phyloP scores from a whole-genome alignment of 2,797 vertebrate genomes.

The Cyclura pinguis region DNA sequence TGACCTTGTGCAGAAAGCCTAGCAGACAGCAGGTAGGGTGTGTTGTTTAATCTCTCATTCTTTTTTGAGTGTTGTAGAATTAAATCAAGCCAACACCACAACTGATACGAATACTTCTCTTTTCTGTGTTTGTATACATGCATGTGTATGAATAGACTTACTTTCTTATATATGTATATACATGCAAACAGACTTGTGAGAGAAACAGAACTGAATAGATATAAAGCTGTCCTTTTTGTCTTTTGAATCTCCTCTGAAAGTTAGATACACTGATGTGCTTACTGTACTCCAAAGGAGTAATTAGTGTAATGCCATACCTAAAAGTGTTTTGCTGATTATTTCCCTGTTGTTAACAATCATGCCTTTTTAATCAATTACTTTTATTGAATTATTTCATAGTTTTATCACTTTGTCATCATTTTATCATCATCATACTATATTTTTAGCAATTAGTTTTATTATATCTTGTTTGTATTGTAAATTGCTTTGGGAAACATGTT shows the following conservation, averaged over 20 bases:
- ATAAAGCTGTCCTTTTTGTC: not conserved
- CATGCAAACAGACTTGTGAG: not conserved
- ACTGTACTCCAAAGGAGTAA: not conserved
- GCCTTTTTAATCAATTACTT: not conserved
- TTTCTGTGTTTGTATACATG: not conserved
- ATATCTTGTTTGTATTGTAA: not conserved
- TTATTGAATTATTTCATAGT: not conserved
- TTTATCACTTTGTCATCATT: not conserved
- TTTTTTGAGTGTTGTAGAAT: constrained; percentile 6
- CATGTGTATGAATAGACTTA: too few species aligned
- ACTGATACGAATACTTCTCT: not conserved
- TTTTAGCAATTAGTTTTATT: not conserved
- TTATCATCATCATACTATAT: not conserved
- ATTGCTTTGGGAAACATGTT: not conserved
- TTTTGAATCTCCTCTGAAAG: not conserved
- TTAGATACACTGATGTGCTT: not conserved
- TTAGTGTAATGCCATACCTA: not conserved
- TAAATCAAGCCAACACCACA: not conserved
- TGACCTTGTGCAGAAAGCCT: constrained; percentile 1
- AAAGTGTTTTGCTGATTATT: not conserved
- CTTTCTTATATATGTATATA: not conserved
- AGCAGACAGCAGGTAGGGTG: fast-evolving
- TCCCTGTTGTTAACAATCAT: not conserved
- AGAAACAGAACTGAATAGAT: constrained; percentile 4
- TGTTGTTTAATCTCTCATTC: constrained; percentile 8